Percentiles rank a stretch among this genome's conserved stretches.
phyloP scores from a whole-genome alignment of 2,113 vertebrate genomes.

The Gasterosteus aculeatus region DNA sequence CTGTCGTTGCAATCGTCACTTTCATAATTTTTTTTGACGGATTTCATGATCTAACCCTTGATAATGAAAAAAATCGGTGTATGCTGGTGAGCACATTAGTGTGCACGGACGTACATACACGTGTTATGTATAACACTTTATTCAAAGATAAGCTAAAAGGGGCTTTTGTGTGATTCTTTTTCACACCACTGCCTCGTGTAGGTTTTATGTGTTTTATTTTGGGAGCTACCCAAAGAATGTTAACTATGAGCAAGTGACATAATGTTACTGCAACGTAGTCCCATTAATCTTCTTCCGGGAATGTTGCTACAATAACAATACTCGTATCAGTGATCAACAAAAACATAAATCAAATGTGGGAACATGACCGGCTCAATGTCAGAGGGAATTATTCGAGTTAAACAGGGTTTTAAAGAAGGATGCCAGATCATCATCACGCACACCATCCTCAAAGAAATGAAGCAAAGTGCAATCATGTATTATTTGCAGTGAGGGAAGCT shows the following conservation, averaged over 20 bases:
- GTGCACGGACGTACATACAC: background rate
- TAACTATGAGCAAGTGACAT: constrained; percentile 44
- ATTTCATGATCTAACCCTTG: background rate
- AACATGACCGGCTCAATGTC: background rate
- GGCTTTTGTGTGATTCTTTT: background rate
- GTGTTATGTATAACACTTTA: background rate
- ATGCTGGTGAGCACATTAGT: background rate
- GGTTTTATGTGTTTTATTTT: constrained; percentile 8
- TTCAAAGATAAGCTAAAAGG: background rate
- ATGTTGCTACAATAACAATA: background rate
- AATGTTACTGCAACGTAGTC: constrained; percentile 7
- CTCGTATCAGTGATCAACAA: constrained; percentile 37
- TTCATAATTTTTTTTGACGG: background rate
- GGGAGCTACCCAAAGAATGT: constrained; percentile 22
- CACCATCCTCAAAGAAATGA: background rate
- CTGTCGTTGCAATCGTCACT: background rate
- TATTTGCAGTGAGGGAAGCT: constrained; percentile 33
- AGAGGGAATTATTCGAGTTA: background rate
- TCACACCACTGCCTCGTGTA: background rate
- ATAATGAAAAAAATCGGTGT: background rate
- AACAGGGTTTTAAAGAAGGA: background rate
- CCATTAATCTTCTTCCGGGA: constrained; percentile 37
- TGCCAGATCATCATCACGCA: background rate
- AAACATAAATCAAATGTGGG: constrained; percentile 39
- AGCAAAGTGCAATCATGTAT: constrained; percentile 10